Evolutionary conservation across 2,888 invertebrate genomes (phyloP).

Genomic region (Sphaeridia pumilis): DNA sequence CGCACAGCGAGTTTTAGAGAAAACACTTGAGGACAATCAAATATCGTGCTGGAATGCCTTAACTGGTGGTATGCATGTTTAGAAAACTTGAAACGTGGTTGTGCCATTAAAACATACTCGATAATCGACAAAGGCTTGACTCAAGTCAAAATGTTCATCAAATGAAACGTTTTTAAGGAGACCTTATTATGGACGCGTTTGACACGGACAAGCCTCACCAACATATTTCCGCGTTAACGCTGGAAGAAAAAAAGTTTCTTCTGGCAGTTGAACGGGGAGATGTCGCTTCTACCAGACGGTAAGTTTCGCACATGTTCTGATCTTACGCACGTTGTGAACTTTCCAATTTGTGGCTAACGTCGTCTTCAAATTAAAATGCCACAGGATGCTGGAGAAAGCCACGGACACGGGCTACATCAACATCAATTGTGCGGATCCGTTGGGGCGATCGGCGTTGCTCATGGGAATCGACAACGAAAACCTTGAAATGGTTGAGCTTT

Average conservation of each 20-base stretch:
- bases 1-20: no score
- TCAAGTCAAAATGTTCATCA: no score
- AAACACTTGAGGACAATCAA: no score
- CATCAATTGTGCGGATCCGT: slow-evolving; percentile 93
- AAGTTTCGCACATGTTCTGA: slow-evolving; percentile 37
- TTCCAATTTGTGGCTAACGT: background rate
- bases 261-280: slow-evolving; percentile 93
- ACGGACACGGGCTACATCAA: slow-evolving; percentile 69
- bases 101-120: no score
- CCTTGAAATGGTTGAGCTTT: slow-evolving; percentile 85
- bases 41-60: no score
- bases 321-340: background rate
- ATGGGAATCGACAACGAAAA: slow-evolving; percentile 99
- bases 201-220: slow-evolving; percentile 65
- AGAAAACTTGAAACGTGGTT: no score
- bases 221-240: slow-evolving; percentile 66
- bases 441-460: slow-evolving; percentile 85
- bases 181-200: background rate
- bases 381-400: slow-evolving; percentile 64
- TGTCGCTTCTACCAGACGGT: slow-evolving; percentile 80
- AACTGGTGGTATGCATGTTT: no score
- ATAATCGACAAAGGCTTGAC: no score
- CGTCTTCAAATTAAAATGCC: slow-evolving; percentile 16
- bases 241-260: slow-evolving; percentile 88
- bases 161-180: no score